Conservation (phyloP, 2,113 vertebrate species). For the Poeciliopsis retropinna region DNA sequence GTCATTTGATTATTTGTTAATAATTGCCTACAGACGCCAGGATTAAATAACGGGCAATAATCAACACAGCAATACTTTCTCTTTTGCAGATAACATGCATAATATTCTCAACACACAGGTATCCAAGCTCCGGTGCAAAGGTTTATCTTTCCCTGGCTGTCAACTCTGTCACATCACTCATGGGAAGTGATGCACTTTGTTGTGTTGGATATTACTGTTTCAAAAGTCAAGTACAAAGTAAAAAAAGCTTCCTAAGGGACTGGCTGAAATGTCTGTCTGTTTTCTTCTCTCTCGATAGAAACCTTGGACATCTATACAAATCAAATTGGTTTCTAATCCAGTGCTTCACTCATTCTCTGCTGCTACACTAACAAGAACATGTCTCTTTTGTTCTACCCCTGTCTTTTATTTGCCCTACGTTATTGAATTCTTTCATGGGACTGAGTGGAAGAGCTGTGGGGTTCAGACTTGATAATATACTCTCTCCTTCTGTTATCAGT, state of each 20-base stretch:
- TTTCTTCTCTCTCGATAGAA: background rate
- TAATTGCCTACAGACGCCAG: too few relatives aligned
- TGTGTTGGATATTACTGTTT: too few relatives aligned
- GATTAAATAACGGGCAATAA: too few relatives aligned
- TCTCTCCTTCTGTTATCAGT: constrained; percentile 16
- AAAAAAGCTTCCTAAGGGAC: background rate
- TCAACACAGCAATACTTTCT: too few relatives aligned
- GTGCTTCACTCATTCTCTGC: constrained; percentile 37
- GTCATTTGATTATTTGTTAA: too few relatives aligned
- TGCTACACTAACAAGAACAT: constrained; percentile 50
- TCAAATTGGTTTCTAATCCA: constrained; percentile 10
- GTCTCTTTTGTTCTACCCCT: constrained; percentile 17
- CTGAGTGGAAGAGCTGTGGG: constrained; percentile 40
- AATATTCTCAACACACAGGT: too few relatives aligned
- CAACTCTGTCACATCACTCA: too few relatives aligned
- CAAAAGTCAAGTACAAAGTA: too few relatives aligned
- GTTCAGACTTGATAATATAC: constrained; percentile 74
- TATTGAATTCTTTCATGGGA: constrained; percentile 18
- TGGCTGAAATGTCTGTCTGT: background rate
- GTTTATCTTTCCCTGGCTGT: too few relatives aligned
- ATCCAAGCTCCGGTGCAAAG: too few relatives aligned
- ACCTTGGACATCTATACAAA: constrained; percentile 9
- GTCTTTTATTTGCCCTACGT: background rate
- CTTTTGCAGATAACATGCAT: too few relatives aligned
- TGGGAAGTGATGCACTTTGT: too few relatives aligned